Conservation (phyloP, 2,113 vertebrate genomes). For the Tachycineta bicolor region DNA sequence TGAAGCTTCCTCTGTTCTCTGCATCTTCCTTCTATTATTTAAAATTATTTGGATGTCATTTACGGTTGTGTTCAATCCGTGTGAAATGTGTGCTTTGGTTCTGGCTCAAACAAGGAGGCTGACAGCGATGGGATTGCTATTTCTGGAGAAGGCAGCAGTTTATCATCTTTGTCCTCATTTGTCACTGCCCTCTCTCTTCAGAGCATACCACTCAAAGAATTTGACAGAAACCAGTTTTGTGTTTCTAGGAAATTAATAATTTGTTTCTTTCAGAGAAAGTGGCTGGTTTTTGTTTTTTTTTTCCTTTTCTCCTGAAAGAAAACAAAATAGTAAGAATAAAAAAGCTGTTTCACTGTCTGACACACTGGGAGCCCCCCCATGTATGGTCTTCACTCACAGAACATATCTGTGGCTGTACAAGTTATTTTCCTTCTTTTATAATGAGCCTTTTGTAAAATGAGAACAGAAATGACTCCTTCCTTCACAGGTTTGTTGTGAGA, state of each 20-base stretch:
- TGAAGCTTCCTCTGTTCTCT: not conserved
- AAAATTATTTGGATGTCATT: not conserved
- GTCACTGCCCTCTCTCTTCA: not conserved
- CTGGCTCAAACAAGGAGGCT: not conserved
- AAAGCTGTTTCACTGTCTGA: not conserved
- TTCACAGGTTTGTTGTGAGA: not conserved
- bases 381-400: not conserved
- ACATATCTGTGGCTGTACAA: not conserved
- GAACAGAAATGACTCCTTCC: not conserved
- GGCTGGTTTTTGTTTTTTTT: not conserved
- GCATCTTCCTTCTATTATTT: not conserved
- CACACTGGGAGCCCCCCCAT: not conserved
- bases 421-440: not conserved
- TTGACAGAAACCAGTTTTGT: not conserved
- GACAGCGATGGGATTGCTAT: not conserved
- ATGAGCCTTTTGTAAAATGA: not conserved
- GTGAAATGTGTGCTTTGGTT: not conserved
- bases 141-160: not conserved
- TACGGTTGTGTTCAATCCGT: not conserved
- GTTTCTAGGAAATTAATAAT: slow-evolving; percentile 6
- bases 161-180: not conserved
- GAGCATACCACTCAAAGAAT: not conserved
- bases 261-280: not conserved
- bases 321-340: not conserved
- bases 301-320: not conserved